A percentile compares a stretch with the other conserved stretches of the same genome.
These are phyloP conservation scores for Archips crataeganus DNA, from an alignment of 2,888 invertebrate genomes.

Conservation along the genomic window DNA sequence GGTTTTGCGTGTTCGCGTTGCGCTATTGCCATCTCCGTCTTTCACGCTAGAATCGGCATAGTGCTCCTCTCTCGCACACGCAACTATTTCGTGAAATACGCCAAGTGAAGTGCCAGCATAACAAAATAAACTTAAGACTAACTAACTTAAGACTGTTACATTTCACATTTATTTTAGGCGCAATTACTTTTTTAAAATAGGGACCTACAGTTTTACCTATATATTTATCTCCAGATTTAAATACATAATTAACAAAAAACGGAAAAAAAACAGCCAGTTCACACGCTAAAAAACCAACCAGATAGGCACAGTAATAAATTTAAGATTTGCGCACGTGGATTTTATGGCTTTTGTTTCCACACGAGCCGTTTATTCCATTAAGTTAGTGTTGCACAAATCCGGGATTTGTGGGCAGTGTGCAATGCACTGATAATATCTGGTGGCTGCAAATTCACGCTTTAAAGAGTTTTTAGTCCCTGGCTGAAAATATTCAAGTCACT, in stretches of 20 bases:
- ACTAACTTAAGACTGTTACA: too few species aligned
- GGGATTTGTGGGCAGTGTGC: conserved; percentile 52
- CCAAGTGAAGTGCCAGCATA: too few species aligned
- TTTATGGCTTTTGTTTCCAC: conserved; percentile 26
- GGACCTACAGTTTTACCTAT: too few species aligned
- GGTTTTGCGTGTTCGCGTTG: too few species aligned
- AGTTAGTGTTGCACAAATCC: conserved; percentile 48
- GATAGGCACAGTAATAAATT: conserved; percentile 10
- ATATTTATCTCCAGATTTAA: neutral
- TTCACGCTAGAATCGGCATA: too few species aligned
- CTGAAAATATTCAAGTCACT: neutral
- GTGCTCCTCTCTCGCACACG: too few species aligned
- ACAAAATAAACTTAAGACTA: too few species aligned
- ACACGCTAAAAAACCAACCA: neutral
- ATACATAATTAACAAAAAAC: too few species aligned
- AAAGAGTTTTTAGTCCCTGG: conserved; percentile 19
- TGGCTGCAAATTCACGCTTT: conserved; percentile 13
- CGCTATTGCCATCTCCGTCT: too few species aligned
- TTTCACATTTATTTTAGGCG: too few species aligned
- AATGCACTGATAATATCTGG: conserved; percentile 50
- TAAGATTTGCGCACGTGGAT: conserved; percentile 22
- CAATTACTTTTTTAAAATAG: too few species aligned
- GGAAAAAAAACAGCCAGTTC: neutral
- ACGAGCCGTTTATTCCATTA: conserved; percentile 28
- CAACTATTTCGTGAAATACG: too few species aligned